Base-by-base conservation (phyloP, 1,140 invertebrate genomes). In the Phocides pigmalion region DNA sequence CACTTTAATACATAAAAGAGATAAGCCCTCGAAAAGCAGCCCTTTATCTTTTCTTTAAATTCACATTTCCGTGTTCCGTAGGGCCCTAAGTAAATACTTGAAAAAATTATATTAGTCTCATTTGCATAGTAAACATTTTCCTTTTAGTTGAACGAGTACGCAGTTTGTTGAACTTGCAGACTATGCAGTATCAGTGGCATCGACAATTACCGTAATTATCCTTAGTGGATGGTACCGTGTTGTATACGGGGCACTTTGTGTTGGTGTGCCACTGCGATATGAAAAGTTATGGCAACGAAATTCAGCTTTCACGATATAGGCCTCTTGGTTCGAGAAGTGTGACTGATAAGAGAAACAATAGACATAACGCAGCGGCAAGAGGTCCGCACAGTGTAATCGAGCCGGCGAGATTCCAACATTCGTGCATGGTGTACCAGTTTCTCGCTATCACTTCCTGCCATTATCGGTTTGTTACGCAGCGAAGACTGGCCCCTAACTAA, bases 391-490 rank as follows among this genome's bases (percentile, higher is more conserved):
- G 35, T 47, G 62, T 73, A 74, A 79, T 79, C 73, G 77, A 66
- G 32, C 51, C 70, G 49, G 68, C 73, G 72, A 62, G 53, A 74
- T 76, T 77, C 66, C 42, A 68, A 51, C 64, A 64, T 76, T 77
- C 66, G 66, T 70, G 76, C 75, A 68, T 73, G 71, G 64, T 77
- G 76, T 81, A 79, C 73, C 75, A 82, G 76, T 81, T 84, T 76
- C 68, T 66, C 67, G 70, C 74, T 87, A 87, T 89, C 82, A 74
- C 72, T 89, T 86, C 80, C 80, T 82, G 77, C 79, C 63, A 81
- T 81, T 87, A 89, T 85, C 79, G 74, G 76, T 76, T 77, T 50
- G 79, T 72, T 76, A 80, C 74, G 74, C 74, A 77, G 65, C 58
- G 64, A 67, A 63, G 69, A 72, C 79, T 68, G 70, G 74, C 59